Conservation (phyloP, 2,113 vertebrate genomes). For the Zosterops lateralis region DNA sequence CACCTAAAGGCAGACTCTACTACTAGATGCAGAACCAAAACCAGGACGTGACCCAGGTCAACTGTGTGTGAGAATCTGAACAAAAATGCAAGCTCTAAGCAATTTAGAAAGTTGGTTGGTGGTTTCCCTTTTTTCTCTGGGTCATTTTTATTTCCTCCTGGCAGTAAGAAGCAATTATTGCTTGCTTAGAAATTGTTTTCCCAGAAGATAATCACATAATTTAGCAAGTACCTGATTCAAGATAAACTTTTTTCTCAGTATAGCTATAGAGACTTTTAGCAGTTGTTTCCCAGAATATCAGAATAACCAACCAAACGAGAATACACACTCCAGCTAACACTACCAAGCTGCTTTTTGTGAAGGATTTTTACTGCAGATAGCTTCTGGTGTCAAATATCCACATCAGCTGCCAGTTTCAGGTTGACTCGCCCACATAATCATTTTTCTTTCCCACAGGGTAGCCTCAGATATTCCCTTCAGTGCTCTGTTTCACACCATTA, state of each 20-base stretch:
- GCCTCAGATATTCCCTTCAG: not conserved
- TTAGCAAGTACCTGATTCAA: not conserved
- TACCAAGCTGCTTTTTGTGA: not conserved
- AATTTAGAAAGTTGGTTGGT: not conserved
- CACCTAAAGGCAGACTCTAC: not conserved
- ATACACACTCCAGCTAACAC: not conserved
- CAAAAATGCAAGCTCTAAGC: not conserved
- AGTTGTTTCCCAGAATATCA: not conserved
- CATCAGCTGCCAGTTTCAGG: not conserved
- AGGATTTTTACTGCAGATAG: not conserved
- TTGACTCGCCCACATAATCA: not conserved
- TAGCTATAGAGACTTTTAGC: not conserved
- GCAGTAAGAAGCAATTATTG: not conserved
- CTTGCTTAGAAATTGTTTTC: not conserved
- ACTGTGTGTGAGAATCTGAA: not conserved
- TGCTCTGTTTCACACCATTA: not conserved
- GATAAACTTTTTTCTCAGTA: not conserved
- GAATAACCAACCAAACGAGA: not conserved
- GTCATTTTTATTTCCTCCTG: slow-evolving; percentile 8
- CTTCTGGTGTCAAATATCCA: not conserved
- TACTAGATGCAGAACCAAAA: not conserved
- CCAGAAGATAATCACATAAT: not conserved
- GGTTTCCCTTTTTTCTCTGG: not conserved
- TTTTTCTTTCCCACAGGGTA: not conserved
- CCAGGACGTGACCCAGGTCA: not conserved